Base-by-base conservation (phyloP, 2,888 invertebrate species). In the Sepiola atlantica region DNA sequence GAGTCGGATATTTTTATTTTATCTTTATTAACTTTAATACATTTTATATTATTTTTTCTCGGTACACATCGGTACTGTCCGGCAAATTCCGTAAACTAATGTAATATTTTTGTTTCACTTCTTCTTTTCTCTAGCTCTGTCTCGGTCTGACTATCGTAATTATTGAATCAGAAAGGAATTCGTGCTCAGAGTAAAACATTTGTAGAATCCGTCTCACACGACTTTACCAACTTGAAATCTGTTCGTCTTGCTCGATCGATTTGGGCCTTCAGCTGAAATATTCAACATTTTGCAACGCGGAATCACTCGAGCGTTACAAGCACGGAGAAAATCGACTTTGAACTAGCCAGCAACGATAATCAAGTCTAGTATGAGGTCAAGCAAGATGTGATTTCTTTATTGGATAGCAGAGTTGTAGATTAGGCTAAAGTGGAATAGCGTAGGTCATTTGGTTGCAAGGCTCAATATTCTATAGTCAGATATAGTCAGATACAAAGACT, bases 111-210 rank as follows among this genome's bases (percentile, higher is more conserved):
- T 57, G 2, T 45, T 45, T 45, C 8, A 2, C 4, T 45, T 45
- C 8, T 28, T 77, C n/a, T 77, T n/a, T 77, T 77, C n/a, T n/a
- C 16, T 18, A 16, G 14, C 16, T 77, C n/a, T 77, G n/a, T 77
- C n/a, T 8, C 14, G n/a, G 77, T n/a, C 14, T 77, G n/a, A 77
- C n/a, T n/a, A 77, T 77, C 32, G n/a, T n/a, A 21, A 16, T 77
- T 77, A n/a, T 77, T 77, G 77, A 77, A 77, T 77, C n/a, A 77
- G n/a, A n/a, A n/a, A 77, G n/a, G n/a, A 77, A 77, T 77, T 77
- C 77, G n/a, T 77, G 77, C 14, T 14, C n/a, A 16, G 77, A n/a
- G 77, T 77, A n/a, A 77, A n/a, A 77, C 16, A 77, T 77, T n/a
- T 77, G 16, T n/a, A 16, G 77, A 77, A 77, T 77, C 77, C n/a